Conservation (phyloP, 2,888 invertebrate genomes). For the Venusia cambrica region DNA sequence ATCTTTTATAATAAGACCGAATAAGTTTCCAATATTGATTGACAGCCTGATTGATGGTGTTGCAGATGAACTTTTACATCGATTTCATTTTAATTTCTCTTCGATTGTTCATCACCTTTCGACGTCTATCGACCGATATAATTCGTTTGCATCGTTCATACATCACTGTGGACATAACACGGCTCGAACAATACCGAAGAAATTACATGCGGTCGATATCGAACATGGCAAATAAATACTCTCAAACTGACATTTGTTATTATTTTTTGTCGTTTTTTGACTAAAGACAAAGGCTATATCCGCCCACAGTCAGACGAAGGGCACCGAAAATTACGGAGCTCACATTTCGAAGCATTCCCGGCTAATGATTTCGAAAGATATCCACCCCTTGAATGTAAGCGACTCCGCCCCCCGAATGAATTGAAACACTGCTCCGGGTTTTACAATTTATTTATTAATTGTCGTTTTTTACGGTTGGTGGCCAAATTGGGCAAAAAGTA, state of each 20-base stretch:
- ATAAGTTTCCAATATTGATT: conserved; percentile 1
- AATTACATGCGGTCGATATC: conserved; percentile 62
- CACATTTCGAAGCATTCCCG: conserved; percentile 70
- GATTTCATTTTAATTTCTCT: conserved; percentile 10
- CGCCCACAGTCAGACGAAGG: conserved; percentile 69
- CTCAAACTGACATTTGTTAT: conserved; percentile 61
- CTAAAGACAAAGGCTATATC: conserved; percentile 74
- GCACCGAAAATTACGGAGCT: conserved; percentile 72
- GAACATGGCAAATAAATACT: conserved; percentile 69
- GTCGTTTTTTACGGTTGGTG: conserved; percentile 70
- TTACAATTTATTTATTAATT: conserved; percentile 74
- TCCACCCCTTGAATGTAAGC: conserved; percentile 80
- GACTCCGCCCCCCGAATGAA: conserved; percentile 76
- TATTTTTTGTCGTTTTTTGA: conserved; percentile 57
- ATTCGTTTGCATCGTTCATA: conserved; percentile 56
- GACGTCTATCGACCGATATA: conserved; percentile 29
- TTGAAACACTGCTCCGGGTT: conserved; percentile 72
- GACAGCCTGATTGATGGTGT: conserved; percentile 11
- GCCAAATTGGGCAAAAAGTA: conserved; percentile 39
- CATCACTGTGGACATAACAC: conserved; percentile 62
- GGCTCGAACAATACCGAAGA: conserved; percentile 54
- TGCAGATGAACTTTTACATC: conserved; percentile 2
- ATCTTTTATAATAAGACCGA: conserved; percentile 1
- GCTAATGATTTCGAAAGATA: conserved; percentile 78
- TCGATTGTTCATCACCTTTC: conserved; percentile 12